These are phyloP conservation scores for Malurus elegans DNA, from an alignment of 2,113 vertebrate genomes.

Conservation along the genomic window DNA sequence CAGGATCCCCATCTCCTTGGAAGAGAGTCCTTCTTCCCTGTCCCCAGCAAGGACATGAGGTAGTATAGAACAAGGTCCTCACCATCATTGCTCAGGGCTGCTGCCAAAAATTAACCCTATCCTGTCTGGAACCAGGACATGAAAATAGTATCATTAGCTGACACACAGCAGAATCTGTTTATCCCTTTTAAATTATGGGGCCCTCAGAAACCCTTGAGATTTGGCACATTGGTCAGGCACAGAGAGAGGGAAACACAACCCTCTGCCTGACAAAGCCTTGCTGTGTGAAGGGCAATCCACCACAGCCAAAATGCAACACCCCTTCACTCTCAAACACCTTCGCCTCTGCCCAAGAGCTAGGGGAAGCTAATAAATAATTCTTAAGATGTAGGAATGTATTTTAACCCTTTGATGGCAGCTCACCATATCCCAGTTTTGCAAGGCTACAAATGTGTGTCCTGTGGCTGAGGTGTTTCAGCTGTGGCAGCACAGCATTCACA, in stretches of 20 bases:
- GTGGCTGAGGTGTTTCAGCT: not conserved
- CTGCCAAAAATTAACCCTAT: not conserved
- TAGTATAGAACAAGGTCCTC: not conserved
- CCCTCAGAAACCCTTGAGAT: not conserved
- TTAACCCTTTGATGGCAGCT: not conserved
- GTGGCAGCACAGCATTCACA: not conserved
- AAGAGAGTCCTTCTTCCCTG: not conserved
- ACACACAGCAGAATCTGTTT: not conserved
- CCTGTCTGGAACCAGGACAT: not conserved
- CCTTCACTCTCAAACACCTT: not conserved
- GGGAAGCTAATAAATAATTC: not conserved
- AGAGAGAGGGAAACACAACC: not conserved
- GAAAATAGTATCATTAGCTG: not conserved
- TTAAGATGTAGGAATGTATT: not conserved
- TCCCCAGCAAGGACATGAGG: not conserved
- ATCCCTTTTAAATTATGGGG: not conserved
- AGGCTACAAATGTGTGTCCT: not conserved
- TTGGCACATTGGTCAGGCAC: not conserved
- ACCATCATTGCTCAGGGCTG: not conserved
- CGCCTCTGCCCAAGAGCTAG: not conserved
- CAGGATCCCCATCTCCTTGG: not conserved
- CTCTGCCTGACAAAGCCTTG: not conserved
- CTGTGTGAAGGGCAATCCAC: not conserved
- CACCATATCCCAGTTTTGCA: not conserved
- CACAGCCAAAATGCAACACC: not conserved